Conservation (phyloP, 2,888 invertebrate genomes). For the Heliconius hortense region DNA sequence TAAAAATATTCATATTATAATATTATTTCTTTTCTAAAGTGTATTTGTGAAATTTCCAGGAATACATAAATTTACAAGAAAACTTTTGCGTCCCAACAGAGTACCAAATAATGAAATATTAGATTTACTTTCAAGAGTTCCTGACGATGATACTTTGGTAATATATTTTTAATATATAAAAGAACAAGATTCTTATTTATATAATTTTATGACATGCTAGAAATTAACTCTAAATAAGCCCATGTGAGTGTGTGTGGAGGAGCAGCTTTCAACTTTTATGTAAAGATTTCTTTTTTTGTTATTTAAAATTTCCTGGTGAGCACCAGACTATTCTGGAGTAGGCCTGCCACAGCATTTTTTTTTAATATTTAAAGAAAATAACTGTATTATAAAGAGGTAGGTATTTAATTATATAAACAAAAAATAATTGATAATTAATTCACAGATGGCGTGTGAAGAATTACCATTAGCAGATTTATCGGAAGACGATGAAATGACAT, state of each 20-base stretch:
- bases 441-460: slow-evolving; percentile 64
- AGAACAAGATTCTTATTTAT: slow-evolving; percentile 12
- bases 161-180: slow-evolving; percentile 52
- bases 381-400: no score
- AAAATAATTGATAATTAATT: slow-evolving; percentile 40
- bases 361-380: no score
- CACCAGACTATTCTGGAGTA: no score
- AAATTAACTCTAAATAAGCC: no score
- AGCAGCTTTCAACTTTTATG: no score
- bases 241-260: no score
- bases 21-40: neutral
- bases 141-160: slow-evolving; percentile 95
- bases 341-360: no score
- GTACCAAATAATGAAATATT: slow-evolving; percentile 97
- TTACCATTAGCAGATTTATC: slow-evolving; percentile 58
- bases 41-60: slow-evolving; percentile 51
- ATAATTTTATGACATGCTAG: neutral
- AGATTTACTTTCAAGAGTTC: slow-evolving; percentile 96
- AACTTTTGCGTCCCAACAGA: slow-evolving; percentile 93
- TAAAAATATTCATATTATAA: neutral
- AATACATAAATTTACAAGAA: slow-evolving; percentile 95
- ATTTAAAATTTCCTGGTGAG: no score
- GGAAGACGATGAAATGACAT: slow-evolving; percentile 55
- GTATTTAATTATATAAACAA: no score
- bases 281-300: no score